Percentiles rank a stretch among this genome's conserved stretches.
Evolutionary conservation across 2,113 vertebrate species (phyloP).

Genomic region (Mugil cephalus): DNA sequence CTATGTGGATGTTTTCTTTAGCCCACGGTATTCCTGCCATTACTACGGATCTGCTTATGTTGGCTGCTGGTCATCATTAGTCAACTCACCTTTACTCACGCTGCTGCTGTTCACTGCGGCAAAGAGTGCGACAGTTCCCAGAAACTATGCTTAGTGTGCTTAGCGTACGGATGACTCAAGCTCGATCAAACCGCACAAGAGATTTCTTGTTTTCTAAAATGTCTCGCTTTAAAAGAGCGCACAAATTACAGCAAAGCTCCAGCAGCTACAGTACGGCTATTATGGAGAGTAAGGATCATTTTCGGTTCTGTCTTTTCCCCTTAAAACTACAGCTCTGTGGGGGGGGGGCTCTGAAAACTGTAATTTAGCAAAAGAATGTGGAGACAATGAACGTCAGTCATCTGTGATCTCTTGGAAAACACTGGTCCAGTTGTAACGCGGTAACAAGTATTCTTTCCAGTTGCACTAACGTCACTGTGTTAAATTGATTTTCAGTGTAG

Average conservation of each 20-base stretch:
- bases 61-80: slow-evolving; percentile 22
- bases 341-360: neutral
- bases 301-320: neutral
- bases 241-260: neutral
- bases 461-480: slow-evolving; percentile 9
- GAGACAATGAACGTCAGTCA: neutral
- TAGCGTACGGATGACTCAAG: slow-evolving; percentile 19
- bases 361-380: neutral
- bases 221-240: slow-evolving; percentile 7
- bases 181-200: slow-evolving; percentile 5
- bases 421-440: neutral
- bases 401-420: neutral
- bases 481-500: slow-evolving; percentile 7
- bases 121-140: slow-evolving; percentile 9
- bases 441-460: slow-evolving; percentile 2
- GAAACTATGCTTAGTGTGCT: neutral
- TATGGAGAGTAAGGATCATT: neutral
- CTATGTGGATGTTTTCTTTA: slow-evolving; percentile 9
- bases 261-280: neutral
- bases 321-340: neutral
- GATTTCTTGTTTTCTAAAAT: slow-evolving; percentile 9
- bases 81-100: slow-evolving; percentile 10
- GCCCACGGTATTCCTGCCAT: neutral
- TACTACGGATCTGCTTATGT: slow-evolving; percentile 20
- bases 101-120: neutral